phyloP scores from a whole-genome alignment of 2,888 invertebrate genomes.

The Helicoverpa assulta region DNA sequence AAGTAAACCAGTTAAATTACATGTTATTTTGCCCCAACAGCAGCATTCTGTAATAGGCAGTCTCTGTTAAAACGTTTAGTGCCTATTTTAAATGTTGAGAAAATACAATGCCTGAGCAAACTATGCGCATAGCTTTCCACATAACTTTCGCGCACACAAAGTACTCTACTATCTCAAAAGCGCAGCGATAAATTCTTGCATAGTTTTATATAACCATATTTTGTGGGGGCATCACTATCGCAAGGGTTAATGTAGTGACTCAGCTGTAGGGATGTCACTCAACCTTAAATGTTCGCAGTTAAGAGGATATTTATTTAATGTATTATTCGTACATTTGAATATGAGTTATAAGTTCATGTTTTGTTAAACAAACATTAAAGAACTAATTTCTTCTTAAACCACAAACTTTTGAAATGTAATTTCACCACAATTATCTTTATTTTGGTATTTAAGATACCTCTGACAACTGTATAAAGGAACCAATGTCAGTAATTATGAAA shows the following conservation, averaged over 20 bases:
- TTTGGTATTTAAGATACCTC: too few relatives aligned
- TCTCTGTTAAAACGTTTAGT: background rate
- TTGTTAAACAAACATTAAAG: too few relatives aligned
- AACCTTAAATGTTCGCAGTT: background rate
- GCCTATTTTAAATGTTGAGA: background rate
- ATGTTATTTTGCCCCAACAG: too few relatives aligned
- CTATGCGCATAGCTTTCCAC: background rate
- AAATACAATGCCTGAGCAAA: background rate
- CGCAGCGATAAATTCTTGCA: constrained; percentile 5
- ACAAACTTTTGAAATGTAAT: too few relatives aligned
- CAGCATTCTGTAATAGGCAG: too few relatives aligned
- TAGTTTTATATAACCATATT: constrained; percentile 9
- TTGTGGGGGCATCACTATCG: constrained; percentile 4
- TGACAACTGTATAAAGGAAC: too few relatives aligned
- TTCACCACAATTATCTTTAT: too few relatives aligned
- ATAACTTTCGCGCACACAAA: constrained; percentile 7
- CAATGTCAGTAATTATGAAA: too few relatives aligned
- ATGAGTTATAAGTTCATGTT: too few relatives aligned
- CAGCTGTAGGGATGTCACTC: background rate
- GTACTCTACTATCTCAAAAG: background rate
- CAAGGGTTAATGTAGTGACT: constrained; percentile 9
- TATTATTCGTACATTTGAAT: background rate
- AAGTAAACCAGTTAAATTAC: too few relatives aligned
- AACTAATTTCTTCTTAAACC: too few relatives aligned
- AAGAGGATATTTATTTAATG: background rate